A percentile compares a stretch with the other conserved stretches of the same genome.
Evolutionary conservation across 2,113 vertebrate species (phyloP).

Genomic region (Saguinus imperator): DNA sequence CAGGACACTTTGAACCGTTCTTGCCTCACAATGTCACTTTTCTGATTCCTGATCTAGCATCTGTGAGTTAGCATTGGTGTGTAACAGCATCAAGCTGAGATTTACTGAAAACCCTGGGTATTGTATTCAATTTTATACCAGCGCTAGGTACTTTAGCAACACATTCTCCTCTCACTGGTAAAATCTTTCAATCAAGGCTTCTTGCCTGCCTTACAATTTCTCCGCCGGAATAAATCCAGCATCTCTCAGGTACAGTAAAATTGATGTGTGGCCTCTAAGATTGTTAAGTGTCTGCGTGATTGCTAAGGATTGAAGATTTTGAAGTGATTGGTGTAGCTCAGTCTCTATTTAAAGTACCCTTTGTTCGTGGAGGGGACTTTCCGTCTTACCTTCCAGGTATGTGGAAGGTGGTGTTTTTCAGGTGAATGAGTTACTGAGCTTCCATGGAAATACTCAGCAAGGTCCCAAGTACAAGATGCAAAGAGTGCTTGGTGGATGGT

Average conservation of each 20-base stretch:
- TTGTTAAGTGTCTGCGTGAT: neutral
- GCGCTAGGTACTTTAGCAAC: neutral
- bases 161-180: neutral
- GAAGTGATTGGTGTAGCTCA: neutral
- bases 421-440: neutral
- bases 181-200: constrained; percentile 3
- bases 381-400: neutral
- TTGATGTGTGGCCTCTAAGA: neutral
- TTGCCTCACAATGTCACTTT: neutral
- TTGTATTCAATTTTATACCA: constrained; percentile 42
- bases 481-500: neutral
- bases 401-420: neutral
- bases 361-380: neutral
- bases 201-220: neutral
- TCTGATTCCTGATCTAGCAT: neutral
- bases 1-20: neutral
- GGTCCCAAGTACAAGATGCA: neutral
- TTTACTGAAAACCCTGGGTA: neutral
- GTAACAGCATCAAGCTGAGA: neutral
- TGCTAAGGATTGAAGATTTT: fast-evolving
- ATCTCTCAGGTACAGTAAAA: neutral
- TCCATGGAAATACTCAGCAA: neutral
- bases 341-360: neutral
- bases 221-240: neutral
- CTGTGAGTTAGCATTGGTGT: neutral